phyloP scores from a whole-genome alignment of 2,797 vertebrate genomes.

The Chrysocyon brachyurus region DNA sequence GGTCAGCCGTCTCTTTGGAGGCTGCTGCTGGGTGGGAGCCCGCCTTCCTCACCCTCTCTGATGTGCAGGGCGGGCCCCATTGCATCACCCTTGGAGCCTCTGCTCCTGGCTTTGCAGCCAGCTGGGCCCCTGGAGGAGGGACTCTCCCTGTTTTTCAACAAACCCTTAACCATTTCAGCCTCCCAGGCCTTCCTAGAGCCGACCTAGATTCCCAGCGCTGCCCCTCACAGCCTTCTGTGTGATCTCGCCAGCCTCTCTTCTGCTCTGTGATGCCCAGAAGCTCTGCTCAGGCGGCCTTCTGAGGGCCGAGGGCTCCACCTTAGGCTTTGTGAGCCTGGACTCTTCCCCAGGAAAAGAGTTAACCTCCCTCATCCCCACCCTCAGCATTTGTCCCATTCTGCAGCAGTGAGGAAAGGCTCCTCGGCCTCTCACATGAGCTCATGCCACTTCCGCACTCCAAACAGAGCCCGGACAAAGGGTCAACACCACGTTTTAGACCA shows the following conservation, averaged over 20 bases:
- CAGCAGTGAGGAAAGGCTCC: constrained; percentile 74
- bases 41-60: constrained; percentile 80
- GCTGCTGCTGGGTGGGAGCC: constrained; percentile 73
- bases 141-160: constrained; percentile 85
- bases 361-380: constrained; percentile 76
- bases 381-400: constrained; percentile 78
- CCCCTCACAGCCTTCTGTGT: background rate
- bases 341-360: constrained; percentile 74
- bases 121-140: constrained; percentile 84
- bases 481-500: constrained; percentile 19
- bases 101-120: constrained; percentile 80
- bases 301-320: background rate
- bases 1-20: background rate
- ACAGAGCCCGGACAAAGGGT: constrained; percentile 63
- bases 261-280: background rate
- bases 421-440: constrained; percentile 76
- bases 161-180: constrained; percentile 81
- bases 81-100: constrained; percentile 83
- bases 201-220: background rate
- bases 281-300: background rate
- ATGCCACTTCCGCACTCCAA: constrained; percentile 72
- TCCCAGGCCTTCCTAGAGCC: background rate
- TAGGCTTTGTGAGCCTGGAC: background rate
- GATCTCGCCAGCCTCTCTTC: background rate
- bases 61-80: constrained; percentile 84